phyloP scores from a whole-genome alignment of 2,888 invertebrate genomes.

The Dorcus hopei region DNA sequence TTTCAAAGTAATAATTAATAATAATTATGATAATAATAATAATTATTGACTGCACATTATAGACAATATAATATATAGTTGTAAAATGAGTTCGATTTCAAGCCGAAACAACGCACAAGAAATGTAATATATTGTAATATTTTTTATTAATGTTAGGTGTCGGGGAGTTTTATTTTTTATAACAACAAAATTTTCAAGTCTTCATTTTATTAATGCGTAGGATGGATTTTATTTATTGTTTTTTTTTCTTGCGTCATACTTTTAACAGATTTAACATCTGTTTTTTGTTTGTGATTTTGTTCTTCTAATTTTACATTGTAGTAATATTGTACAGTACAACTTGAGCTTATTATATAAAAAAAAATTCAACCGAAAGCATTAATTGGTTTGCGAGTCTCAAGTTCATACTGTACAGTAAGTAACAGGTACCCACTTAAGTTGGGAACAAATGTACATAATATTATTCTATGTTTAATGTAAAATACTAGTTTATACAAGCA shows the following conservation, averaged over 20 bases:
- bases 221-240: slow-evolving; percentile 11
- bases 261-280: background rate
- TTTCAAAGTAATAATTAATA: slow-evolving; percentile 19
- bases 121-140: slow-evolving; percentile 24
- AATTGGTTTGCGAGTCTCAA: background rate
- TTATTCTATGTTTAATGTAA: slow-evolving; percentile 7
- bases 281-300: slow-evolving; percentile 5
- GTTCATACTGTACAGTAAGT: slow-evolving; percentile 10
- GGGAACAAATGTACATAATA: slow-evolving; percentile 11
- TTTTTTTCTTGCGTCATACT: slow-evolving; percentile 8
- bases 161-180: slow-evolving; percentile 9
- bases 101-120: slow-evolving; percentile 18
- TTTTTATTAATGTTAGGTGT: slow-evolving; percentile 22
- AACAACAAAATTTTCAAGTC: too few species aligned
- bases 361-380: too few species aligned
- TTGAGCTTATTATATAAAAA: background rate
- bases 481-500: too few species aligned
- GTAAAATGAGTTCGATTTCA: slow-evolving; percentile 19
- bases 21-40: slow-evolving; percentile 7
- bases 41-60: slow-evolving; percentile 46
- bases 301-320: slow-evolving; percentile 6
- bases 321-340: slow-evolving; percentile 8
- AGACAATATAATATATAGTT: slow-evolving; percentile 37
- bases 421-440: slow-evolving; percentile 6
- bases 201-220: too few species aligned